Evolutionary conservation across 2,797 vertebrate species (phyloP), one percentile per base, ranked within the genome.

Genomic region (Graptemys geographica): DNA sequence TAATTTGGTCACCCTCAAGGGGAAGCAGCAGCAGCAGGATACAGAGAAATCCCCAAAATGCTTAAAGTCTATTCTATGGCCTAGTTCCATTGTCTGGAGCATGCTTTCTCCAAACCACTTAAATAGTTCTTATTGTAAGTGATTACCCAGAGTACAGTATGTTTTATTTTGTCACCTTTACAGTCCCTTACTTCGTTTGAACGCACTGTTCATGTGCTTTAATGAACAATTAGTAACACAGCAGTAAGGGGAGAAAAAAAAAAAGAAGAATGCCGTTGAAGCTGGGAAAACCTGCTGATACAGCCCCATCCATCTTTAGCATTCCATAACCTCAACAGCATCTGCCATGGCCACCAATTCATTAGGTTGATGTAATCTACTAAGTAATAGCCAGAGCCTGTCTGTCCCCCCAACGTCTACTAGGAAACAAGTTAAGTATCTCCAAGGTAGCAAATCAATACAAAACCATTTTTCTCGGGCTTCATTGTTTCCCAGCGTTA

Each of bases 401-500:
- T 86, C 8, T 84, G 82, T 82, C 56, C 86, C 55, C 47, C 1
- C 1, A 3, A 33, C 33, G 37, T 47, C 86, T 85, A 72, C 25
- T 59, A 28, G 74, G 86, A 41, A 91, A 76, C 74, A 33, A 4
- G 51, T 86, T 94, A 95, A 96, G 94, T 57, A 92, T 83, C 90
- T 11, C 81, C 87, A 86, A 81, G 56, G 78, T 86, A 88, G 79
- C 23, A 76, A 95, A 91, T 91, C 97, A 92, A 92, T 92, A 95
- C 81, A 96, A 90, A 95, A 90, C 89, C 91, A 96, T 96, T 97
- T 96, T 97, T 93, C 96, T 97, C 79, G 82, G 89, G 86, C 79
- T 92, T 89, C 93, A 12, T 28, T 89, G 52, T 84, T 96, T 92
- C 91, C 91, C 89, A 93, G 62, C 56, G 90, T 96, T 95, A 96